phyloP scores from a whole-genome alignment of 2,113 vertebrate species.

The Prionailurus bengalensis region DNA sequence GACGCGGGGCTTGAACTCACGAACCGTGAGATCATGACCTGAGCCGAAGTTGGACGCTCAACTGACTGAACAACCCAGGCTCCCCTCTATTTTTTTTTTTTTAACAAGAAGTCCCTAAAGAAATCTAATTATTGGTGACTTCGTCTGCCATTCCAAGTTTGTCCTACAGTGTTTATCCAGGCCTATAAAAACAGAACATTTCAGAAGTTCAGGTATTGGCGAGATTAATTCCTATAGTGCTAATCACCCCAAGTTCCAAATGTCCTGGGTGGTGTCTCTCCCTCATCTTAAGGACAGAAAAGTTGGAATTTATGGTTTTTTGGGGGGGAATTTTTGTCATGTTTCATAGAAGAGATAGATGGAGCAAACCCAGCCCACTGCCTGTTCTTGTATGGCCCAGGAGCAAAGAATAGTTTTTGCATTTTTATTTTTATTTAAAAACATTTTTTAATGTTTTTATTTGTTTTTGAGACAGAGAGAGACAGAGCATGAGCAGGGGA shows the following conservation, averaged over 20 bases:
- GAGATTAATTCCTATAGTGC: neutral
- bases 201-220: neutral
- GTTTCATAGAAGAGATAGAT: neutral
- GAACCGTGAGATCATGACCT: too few relatives aligned
- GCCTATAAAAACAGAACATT: conserved; percentile 52
- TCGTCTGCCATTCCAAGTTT: neutral
- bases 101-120: conserved; percentile 29
- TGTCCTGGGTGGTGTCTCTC: neutral
- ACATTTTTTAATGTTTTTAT: too few relatives aligned
- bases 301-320: neutral
- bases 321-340: fast-evolving
- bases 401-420: neutral
- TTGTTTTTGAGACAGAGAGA: too few relatives aligned
- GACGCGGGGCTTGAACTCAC: fast-evolving
- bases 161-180: conserved; percentile 20
- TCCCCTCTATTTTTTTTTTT: neutral
- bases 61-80: too few relatives aligned
- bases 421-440: neutral
- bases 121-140: neutral
- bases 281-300: neutral
- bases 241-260: neutral
- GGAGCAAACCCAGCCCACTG: neutral
- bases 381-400: neutral
- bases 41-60: too few relatives aligned
- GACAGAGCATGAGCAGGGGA: too few relatives aligned